Conservation (phyloP, 2,797 vertebrate genomes). For the Leptatherina wallacei region DNA sequence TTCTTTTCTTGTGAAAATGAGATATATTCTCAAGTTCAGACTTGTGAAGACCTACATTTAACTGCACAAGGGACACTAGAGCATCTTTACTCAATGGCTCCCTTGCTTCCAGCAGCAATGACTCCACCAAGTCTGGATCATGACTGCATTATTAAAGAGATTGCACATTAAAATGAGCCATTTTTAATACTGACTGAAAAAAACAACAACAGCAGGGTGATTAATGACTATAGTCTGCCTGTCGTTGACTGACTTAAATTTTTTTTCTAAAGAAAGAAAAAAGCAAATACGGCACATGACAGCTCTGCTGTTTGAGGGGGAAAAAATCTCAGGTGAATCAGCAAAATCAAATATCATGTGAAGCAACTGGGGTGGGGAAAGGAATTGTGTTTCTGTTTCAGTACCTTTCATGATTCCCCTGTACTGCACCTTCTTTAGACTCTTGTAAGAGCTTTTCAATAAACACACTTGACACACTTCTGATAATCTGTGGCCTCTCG, state of each 20-base stretch:
- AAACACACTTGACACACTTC: background rate
- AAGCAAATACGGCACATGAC: background rate
- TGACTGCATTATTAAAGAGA: background rate
- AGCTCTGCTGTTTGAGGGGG: no score
- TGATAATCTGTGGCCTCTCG: conserved; percentile 8
- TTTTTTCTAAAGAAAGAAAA: background rate
- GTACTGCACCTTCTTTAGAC: conserved; percentile 15
- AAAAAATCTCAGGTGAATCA: background rate
- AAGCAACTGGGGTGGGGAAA: background rate
- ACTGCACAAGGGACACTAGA: conserved; percentile 6
- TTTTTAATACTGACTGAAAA: background rate
- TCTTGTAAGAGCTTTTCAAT: conserved; percentile 17
- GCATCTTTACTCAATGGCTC: conserved; percentile 12
- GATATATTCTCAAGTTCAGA: no score
- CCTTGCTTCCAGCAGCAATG: conserved; percentile 9
- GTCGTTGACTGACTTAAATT: background rate
- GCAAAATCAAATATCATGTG: background rate
- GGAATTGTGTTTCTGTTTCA: background rate
- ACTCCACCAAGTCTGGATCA: background rate
- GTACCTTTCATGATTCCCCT: background rate
- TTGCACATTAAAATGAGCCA: background rate
- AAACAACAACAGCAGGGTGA: background rate
- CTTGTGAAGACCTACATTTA: conserved; percentile 1
- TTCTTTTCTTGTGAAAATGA: no score
- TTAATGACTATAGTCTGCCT: background rate